A percentile compares a stretch with the other conserved stretches of the same genome.
These are phyloP conservation scores for Drosophila melanogaster DNA, from an alignment of 1,140 invertebrate genomes.

Conservation along the genomic window Release_6_plus_ISO1_MT NT_033777.3:8323501-8324000, in stretches of 20 bases:
- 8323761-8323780: slow-evolving; percentile 22
- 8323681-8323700: slow-evolving; percentile 63
- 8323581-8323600: slow-evolving; percentile 12
- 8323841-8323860: slow-evolving; percentile 63
- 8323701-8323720: slow-evolving; percentile 45
- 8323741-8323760: background rate
- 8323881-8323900: slow-evolving; percentile 35
- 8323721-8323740: background rate
- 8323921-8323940: slow-evolving; percentile 59
- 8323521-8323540: slow-evolving; percentile 72
- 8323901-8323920: slow-evolving; percentile 76
- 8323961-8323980: slow-evolving; percentile 28
- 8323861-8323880: slow-evolving; percentile 30
- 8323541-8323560: slow-evolving; percentile 46
- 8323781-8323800: slow-evolving; percentile 62
- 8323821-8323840: slow-evolving; percentile 80
- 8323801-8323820: slow-evolving; percentile 67
- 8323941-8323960: slow-evolving; percentile 36
- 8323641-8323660: slow-evolving; percentile 38
- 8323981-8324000: background rate
- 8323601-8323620: slow-evolving; percentile 73
- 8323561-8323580: slow-evolving; percentile 55
- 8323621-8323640: slow-evolving; percentile 46
- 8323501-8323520: slow-evolving; percentile 69
- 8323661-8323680: slow-evolving; percentile 11